Evolutionary conservation across 53 echinoderm and acorn worm species (phyloP), one percentile per base, ranked within the genome.

Genomic region (Paracentrotus lividus): DNA sequence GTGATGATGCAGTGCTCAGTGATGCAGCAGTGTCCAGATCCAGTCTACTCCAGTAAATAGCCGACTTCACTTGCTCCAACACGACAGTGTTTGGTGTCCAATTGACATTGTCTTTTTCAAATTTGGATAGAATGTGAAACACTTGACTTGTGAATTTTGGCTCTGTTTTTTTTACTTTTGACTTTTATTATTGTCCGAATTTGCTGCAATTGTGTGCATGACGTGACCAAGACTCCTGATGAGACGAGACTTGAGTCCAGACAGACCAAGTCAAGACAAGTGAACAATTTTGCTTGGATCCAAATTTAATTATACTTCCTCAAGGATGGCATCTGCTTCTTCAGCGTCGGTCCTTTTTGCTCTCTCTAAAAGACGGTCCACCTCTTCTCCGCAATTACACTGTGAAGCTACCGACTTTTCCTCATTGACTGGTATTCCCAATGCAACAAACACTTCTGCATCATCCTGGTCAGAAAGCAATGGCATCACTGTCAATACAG

Each of bases 301-400:
- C n/a, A n/a, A n/a, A n/a, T n/a, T n/a, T n/a, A n/a, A n/a, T n/a
- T n/a, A n/a, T n/a, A n/a, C n/a, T n/a, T n/a, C n/a, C n/a, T n/a
- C 18, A 16, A 65, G 47, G 59, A 94, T 94, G 94, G 94, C 95
- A 44, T 95, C 95, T 84, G 42, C 59, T 34, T 85, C 66, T 14
- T 26, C 45, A 42, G 64, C 72, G 7, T 61, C 85, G 7, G 38
- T 49, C 44, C 47, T 42, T n/a, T 93, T 95, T 21, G 64, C 84
- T 1, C 58, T 84, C 51, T 87, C 96, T 14, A 96, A 96, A 87
- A 93, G 93, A 55, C 89, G 96, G 44, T 96, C 96, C 20, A 95
- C 95, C 58, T 96, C 96, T 1, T 95, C 96, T 15, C 96, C 96
- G 0, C 95, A 96, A 86, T 84, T 96, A 85, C 95, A 95, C 31